Percentiles rank a stretch among this genome's conserved stretches.
These are phyloP conservation scores for Meliscaeva auricollis DNA, from an alignment of 2,888 invertebrate genomes.

Conservation along the genomic window DNA sequence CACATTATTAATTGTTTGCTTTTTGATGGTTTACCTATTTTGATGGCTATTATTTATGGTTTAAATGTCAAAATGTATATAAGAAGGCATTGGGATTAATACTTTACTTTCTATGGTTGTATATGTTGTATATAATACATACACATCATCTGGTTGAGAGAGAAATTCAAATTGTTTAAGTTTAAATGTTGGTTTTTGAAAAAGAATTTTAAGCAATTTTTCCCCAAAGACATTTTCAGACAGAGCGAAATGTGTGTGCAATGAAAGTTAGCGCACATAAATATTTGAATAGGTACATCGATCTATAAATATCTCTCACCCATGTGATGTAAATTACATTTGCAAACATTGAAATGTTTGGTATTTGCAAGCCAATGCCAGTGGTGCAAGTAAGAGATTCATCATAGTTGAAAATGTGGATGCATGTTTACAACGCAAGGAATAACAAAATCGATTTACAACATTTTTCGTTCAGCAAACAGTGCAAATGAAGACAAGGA, in stretches of 20 bases:
- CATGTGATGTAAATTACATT: no score
- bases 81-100: slow-evolving; percentile 39
- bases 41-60: slow-evolving; percentile 60
- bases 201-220: no score
- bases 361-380: neutral
- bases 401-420: neutral
- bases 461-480: neutral
- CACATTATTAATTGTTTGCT: slow-evolving; percentile 49
- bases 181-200: neutral
- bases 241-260: no score
- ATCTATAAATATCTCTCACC: no score
- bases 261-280: no score
- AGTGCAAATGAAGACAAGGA: neutral
- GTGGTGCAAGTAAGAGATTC: neutral
- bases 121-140: no score
- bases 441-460: neutral
- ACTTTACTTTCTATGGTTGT: slow-evolving; percentile 11
- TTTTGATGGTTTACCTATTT: slow-evolving; percentile 56
- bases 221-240: no score
- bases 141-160: neutral
- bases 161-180: neutral
- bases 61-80: slow-evolving; percentile 56
- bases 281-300: no score
- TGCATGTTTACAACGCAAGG: neutral
- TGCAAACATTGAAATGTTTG: neutral